Conservation (phyloP, 2,888 invertebrate genomes). For the Pyrochroa serraticornis region DNA sequence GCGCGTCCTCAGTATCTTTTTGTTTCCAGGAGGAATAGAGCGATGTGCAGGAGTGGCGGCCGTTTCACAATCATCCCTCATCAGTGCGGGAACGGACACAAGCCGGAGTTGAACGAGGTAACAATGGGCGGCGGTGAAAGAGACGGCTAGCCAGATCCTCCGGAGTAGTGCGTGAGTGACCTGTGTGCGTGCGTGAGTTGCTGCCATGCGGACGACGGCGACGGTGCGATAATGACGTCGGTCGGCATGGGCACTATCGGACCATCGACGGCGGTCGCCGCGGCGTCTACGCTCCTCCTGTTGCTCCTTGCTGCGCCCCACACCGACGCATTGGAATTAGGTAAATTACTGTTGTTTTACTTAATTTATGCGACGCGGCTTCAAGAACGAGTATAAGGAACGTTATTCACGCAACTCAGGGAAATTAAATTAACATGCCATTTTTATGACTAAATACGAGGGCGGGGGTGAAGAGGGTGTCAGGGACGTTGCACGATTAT, state of each 20-base stretch:
- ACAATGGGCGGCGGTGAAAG: conserved; percentile 36
- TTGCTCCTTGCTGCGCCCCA: conserved; percentile 29
- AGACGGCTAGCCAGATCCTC: conserved; percentile 29
- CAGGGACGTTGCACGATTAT: conserved; percentile 9
- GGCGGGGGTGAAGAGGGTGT: neutral
- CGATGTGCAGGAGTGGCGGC: conserved; percentile 16
- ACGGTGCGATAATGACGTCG: conserved; percentile 38
- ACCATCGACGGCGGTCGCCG: conserved; percentile 34
- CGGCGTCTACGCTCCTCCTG: conserved; percentile 33
- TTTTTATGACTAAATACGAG: conserved; percentile 24
- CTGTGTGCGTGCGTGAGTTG: conserved; percentile 30
- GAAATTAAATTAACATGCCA: conserved; percentile 31
- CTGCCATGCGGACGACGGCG: conserved; percentile 37
- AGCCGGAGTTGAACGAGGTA: conserved; percentile 32
- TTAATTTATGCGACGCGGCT: conserved; percentile 24
- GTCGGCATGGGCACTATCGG: conserved; percentile 43
- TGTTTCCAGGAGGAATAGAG: conserved; percentile 25
- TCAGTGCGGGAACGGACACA: conserved; percentile 24
- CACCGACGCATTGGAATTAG: conserved; percentile 40
- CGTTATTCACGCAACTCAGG: conserved; percentile 21
- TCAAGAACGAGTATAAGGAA: conserved; percentile 16
- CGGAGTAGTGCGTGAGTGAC: conserved; percentile 36
- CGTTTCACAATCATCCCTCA: conserved; percentile 24
- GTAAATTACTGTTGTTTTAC: conserved; percentile 35
- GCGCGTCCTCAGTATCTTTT: conserved; percentile 18